A percentile compares a stretch with the other conserved stretches of the same genome.
These are phyloP conservation scores for Sipha maydis DNA, from an alignment of 2,888 invertebrate species.

Conservation along the genomic window DNA sequence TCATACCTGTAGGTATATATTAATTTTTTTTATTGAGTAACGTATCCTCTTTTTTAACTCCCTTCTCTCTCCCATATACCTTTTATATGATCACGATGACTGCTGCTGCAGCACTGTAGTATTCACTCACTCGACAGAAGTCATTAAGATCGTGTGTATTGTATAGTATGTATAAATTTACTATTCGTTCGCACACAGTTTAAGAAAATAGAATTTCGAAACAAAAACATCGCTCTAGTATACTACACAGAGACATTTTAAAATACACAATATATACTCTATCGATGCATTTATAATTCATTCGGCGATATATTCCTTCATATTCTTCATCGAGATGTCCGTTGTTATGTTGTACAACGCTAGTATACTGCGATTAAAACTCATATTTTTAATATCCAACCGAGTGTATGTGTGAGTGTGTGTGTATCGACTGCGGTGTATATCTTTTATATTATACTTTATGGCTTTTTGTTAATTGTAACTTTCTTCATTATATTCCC, in stretches of 20 bases:
- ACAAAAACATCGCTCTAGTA: neutral
- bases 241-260: neutral
- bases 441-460: slow-evolving; percentile 48
- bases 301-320: neutral
- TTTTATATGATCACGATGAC: neutral
- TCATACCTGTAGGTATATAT: neutral
- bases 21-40: neutral
- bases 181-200: neutral
- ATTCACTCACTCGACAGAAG: slow-evolving; percentile 18
- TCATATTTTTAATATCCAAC: slow-evolving; percentile 51
- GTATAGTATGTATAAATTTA: neutral
- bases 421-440: neutral
- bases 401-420: neutral
- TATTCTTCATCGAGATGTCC: slow-evolving; percentile 11
- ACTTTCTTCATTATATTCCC: slow-evolving; percentile 60
- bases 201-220: slow-evolving; percentile 16
- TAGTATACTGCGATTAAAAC: slow-evolving; percentile 47
- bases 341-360: neutral
- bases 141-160: slow-evolving; percentile 26
- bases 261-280: slow-evolving; percentile 1
- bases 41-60: neutral
- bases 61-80: neutral
- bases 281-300: slow-evolving; percentile 1
- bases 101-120: neutral
- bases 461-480: slow-evolving; percentile 59